Conservation (phyloP, 2,113 vertebrate species). For the Pardalotus punctatus region DNA sequence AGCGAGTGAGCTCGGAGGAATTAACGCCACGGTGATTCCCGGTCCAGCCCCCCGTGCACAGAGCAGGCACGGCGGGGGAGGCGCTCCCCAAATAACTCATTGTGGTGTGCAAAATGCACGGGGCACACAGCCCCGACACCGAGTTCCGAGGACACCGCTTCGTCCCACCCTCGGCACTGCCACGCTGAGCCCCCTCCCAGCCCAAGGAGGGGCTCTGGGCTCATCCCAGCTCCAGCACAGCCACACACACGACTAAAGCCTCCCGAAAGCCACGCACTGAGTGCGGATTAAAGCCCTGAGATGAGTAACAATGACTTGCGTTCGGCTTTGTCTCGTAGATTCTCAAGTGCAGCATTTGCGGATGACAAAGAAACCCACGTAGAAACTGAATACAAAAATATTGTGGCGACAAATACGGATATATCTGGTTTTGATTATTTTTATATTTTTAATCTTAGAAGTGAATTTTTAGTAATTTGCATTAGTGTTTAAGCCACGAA, state of each 20-base stretch:
- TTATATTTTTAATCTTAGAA: background rate
- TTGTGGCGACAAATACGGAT: background rate
- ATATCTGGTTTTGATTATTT: background rate
- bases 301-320: background rate
- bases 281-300: background rate
- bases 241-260: background rate
- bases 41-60: background rate
- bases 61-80: background rate
- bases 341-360: background rate
- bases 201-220: background rate
- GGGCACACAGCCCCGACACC: background rate
- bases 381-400: background rate
- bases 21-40: accelerated
- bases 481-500: background rate
- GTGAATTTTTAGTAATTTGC: background rate
- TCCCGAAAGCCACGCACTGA: background rate
- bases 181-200: background rate
- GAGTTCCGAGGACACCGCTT: background rate
- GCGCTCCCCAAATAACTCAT: background rate
- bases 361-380: background rate
- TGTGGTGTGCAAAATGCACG: background rate
- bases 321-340: background rate
- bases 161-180: background rate
- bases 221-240: background rate
- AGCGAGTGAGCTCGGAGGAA: background rate